These are phyloP conservation scores for Pachymerium ferrugineum DNA, from an alignment of 2,888 invertebrate species.

Conservation along the genomic window DNA sequence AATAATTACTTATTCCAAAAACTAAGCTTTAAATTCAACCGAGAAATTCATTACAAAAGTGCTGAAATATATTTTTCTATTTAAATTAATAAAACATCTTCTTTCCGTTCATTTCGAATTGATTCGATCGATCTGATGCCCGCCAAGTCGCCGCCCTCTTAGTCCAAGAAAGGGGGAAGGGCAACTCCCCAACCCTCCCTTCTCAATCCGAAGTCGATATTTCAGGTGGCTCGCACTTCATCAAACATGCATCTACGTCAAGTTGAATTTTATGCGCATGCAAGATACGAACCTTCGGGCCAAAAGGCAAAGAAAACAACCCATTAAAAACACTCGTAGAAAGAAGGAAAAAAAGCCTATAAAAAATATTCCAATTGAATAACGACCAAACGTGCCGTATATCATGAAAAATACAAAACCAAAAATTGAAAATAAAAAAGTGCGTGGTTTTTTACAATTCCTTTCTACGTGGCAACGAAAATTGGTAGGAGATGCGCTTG, in stretches of 20 bases:
- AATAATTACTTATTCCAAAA: too few relatives aligned
- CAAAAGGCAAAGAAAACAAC: background rate
- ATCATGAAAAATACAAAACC: too few relatives aligned
- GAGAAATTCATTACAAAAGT: background rate
- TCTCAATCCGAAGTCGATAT: background rate
- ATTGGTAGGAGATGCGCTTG: slow-evolving; percentile 4
- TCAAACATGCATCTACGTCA: slow-evolving; percentile 18
- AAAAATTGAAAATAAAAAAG: too few relatives aligned
- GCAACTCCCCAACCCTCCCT: background rate
- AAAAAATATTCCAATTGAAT: slow-evolving; percentile 1
- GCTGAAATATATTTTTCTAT: background rate
- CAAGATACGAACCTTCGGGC: background rate
- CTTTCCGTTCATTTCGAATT: background rate
- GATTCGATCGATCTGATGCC: background rate
- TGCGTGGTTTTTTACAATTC: too few relatives aligned
- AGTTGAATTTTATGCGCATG: background rate
- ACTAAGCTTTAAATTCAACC: background rate
- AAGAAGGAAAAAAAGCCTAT: background rate
- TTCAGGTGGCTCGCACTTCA: slow-evolving; percentile 8
- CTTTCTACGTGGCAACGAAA: background rate
- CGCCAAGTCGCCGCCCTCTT: background rate
- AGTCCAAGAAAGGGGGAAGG: too few relatives aligned
- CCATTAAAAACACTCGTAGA: background rate
- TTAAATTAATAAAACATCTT: background rate
- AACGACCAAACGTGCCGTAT: background rate